Base-by-base conservation (phyloP, 1,140 invertebrate genomes). In the Spodoptera frugiperda region DNA sequence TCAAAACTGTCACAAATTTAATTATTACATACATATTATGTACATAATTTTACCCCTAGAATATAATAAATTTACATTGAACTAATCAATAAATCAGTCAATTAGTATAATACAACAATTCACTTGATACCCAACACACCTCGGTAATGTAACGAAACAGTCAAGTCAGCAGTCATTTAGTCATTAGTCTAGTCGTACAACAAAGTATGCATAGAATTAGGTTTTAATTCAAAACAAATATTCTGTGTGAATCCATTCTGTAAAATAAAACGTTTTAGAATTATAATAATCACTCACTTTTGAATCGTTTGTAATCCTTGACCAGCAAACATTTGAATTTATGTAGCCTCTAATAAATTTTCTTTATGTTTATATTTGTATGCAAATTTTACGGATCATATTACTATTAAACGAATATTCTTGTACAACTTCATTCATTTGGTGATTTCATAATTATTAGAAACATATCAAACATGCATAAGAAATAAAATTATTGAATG, bases 61-160 rank as follows among this genome's bases (percentile, higher is more conserved):
- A 54, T 75, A 61, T 53, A 63, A 77, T 72, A 73, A 78, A 25
- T 76, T 68, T 79, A 81, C 78, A 84, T 57, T 74, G 17, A 76
- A 81, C 82, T 86, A 86, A 81, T 79, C 78, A 74, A 86, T 81
- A 81, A 82, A 80, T 86, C 84, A 86, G 84, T 86, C 84, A 80
- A 86, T 82, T 86, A 84, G 79, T 81, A 80, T 80, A 82, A 79
- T 83, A 82, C 80, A 81, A 83, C 77, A 79, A 72, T 61, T 61
- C 55, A 55, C 71, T 73, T 46, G 15, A 73, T 59, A 73, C 53
- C 54, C 54, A 44, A 71, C 53, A 54, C 53, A 54, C 46, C 71
- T 46, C 55, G 55, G 55, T 49, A 55, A 59, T 73, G 55, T 57
- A 55, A 61, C 54, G 48, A 33, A 59, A 61, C 55, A 59, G 55